Conservation (phyloP, 2,888 invertebrate genomes). For the Sialis lutaria region DNA sequence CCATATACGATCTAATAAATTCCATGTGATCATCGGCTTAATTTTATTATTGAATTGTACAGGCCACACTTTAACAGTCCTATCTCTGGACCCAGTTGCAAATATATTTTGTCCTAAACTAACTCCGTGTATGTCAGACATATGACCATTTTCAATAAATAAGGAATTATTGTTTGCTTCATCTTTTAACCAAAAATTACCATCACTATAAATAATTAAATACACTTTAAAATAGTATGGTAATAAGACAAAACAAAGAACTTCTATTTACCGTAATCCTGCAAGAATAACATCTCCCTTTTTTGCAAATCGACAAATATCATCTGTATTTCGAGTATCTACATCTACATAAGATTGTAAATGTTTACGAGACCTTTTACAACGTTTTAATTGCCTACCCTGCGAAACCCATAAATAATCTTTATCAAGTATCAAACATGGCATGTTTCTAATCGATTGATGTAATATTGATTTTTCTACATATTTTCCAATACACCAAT, state of each 20-base stretch:
- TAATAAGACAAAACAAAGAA: background rate
- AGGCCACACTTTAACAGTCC: constrained; percentile 23
- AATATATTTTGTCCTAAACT: constrained; percentile 22
- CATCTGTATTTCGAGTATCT: constrained; percentile 17
- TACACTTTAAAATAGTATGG: no score
- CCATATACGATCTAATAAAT: constrained; percentile 27
- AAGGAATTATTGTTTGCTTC: background rate
- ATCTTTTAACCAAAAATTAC: constrained; percentile 22
- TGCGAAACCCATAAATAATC: constrained; percentile 34
- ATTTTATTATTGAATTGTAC: constrained; percentile 8
- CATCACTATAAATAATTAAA: constrained; percentile 19
- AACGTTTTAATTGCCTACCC: constrained; percentile 22
- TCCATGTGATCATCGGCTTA: constrained; percentile 10
- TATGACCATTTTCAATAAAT: constrained; percentile 15
- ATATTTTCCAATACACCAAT: constrained; percentile 37
- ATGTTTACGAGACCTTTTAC: constrained; percentile 17
- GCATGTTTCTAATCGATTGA: constrained; percentile 28
- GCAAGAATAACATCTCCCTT: constrained; percentile 22
- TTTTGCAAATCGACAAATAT: constrained; percentile 28
- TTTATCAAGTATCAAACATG: constrained; percentile 32
- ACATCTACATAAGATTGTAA: constrained; percentile 9
- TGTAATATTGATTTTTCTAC: constrained; percentile 26
- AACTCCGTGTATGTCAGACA: constrained; percentile 26
- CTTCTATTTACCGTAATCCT: constrained; percentile 24
- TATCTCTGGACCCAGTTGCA: constrained; percentile 27